Evolutionary conservation across 2,113 vertebrate genomes (phyloP), one percentile per base, ranked within the genome.

Genomic region (Mustelus asterias): DNA sequence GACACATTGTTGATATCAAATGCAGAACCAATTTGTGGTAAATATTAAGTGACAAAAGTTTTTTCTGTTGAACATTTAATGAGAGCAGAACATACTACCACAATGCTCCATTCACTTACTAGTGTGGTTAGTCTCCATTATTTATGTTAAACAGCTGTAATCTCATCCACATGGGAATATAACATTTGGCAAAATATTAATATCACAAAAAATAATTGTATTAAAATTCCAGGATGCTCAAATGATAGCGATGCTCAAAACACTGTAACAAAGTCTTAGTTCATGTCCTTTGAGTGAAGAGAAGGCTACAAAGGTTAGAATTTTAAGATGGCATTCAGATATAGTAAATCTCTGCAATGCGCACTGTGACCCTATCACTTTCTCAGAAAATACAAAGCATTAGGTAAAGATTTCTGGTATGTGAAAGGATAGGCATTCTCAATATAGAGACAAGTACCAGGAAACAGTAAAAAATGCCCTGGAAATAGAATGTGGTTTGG

Each of bases 101-200:
- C 60, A 92, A 92, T 65, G 16, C 33, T 37, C 58, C 33, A 65
- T 65, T 92, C 89, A 92, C 89, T 60, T n/a, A 22, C 29, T n/a
- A 60, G 54, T 33, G 86, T 7, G 11, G 7, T 63, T 14, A n/a
- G 85, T 54, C 48, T 88, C 29, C 29, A 58, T 89, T 54, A 89
- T 48, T 89, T 58, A 58, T 65, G 16, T 6, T 37, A 65, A 92
- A 65, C 9, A 65, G 89, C 20, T 92, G 33, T 92, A 92, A 92
- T 92, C 33, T 92, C 89, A 92, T 65, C 58, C 60, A 65, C 89
- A 37, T 92, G 89, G 89, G 60, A 92, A 90, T 65, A 33, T 90
- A 90, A 22, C 63, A 65, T 65, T 58, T 65, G 33, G 89, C 33
- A 20, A 37, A 63, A 33, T 37, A 16, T 13, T 44, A 92, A 65